A percentile compares a stretch with the other conserved stretches of the same genome.
Evolutionary conservation across 2,888 invertebrate species (phyloP).

Genomic region (Bombylius discolor): DNA sequence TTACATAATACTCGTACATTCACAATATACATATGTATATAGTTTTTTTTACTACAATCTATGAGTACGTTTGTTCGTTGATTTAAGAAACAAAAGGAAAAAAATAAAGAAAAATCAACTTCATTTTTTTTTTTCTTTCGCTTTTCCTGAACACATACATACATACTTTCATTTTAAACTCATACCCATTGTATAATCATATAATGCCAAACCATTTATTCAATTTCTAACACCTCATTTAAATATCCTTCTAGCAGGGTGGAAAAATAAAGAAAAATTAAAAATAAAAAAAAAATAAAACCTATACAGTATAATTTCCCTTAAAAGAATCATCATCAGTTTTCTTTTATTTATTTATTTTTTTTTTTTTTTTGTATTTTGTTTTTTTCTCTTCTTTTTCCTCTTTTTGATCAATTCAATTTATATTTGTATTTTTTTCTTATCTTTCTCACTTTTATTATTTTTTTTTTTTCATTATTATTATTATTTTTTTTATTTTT

Average conservation of each 20-base stretch:
- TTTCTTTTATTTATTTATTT: not conserved
- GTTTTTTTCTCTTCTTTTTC: not conserved
- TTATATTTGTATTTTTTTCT: not conserved
- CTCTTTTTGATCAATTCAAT: not conserved
- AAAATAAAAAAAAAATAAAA: too few relatives aligned
- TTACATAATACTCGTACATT: too few relatives aligned
- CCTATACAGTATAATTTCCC: not conserved
- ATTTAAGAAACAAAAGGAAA: too few relatives aligned
- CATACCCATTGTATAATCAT: too few relatives aligned
- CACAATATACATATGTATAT: too few relatives aligned
- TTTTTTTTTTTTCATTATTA: not conserved
- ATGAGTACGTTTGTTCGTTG: too few relatives aligned
- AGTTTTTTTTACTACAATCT: too few relatives aligned
- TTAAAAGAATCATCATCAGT: not conserved
- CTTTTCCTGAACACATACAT: too few relatives aligned
- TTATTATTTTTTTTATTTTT: slow-evolving; percentile 2
- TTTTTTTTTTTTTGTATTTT: not conserved
- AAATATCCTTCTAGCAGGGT: not conserved
- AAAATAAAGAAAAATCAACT: too few relatives aligned
- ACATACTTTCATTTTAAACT: too few relatives aligned
- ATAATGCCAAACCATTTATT: not conserved
- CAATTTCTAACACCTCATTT: not conserved
- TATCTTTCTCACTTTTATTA: not conserved
- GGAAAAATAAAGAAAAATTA: not conserved
- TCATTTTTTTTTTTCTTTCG: too few relatives aligned